Conservation (phyloP, 2,113 vertebrate genomes). For the Pipra filicauda region DNA sequence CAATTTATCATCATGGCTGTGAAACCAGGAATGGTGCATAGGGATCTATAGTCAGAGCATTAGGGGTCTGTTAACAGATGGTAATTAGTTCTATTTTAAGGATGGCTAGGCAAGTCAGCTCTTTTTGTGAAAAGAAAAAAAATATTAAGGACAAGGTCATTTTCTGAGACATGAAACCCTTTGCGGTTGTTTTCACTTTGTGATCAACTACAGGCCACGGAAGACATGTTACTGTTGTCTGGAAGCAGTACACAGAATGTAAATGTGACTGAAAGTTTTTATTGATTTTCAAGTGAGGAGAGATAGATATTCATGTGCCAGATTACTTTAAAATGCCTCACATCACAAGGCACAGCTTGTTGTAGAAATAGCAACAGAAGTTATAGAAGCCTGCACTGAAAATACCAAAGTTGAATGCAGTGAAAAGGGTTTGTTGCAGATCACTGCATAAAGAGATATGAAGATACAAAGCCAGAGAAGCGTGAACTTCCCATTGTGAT, state of each 20-base stretch:
- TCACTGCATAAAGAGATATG: background rate
- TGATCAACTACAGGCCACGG: background rate
- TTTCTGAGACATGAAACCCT: background rate
- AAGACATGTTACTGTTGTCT: background rate
- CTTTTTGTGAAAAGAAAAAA: background rate
- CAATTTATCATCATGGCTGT: background rate
- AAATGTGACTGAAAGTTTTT: constrained; percentile 3
- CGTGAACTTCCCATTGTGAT: background rate
- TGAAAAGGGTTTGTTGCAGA: background rate
- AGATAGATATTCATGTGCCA: background rate
- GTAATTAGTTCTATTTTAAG: background rate
- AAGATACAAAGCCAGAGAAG: background rate
- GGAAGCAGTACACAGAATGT: background rate
- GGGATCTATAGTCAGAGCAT: background rate
- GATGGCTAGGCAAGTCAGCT: background rate
- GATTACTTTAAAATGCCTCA: background rate
- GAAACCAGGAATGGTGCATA: background rate
- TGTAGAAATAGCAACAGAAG: constrained; percentile 39
- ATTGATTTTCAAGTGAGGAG: constrained; percentile 1
- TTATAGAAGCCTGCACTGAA: background rate
- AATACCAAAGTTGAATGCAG: constrained; percentile 6
- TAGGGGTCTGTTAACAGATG: background rate
- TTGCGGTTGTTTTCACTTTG: background rate
- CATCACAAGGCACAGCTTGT: background rate
- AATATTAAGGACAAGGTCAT: background rate